Base-by-base conservation (phyloP, 2,888 invertebrate species). In the Parochlus steinenii region DNA sequence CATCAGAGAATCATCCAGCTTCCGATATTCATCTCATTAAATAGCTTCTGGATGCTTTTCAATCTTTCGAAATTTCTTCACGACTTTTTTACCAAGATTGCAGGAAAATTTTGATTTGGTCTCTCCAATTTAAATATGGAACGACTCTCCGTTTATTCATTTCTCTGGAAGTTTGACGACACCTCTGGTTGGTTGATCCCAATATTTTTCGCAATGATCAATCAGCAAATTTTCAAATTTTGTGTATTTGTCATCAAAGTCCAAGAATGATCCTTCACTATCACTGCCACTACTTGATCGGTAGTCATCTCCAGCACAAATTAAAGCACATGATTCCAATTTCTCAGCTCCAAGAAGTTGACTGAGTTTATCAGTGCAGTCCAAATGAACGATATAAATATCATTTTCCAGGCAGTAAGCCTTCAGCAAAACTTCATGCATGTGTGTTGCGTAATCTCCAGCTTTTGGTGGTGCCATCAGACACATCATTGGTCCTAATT, bases 381-480 rank as follows among this genome's bases (percentile, higher is more conserved):
- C 67, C 27, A 68, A 3, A 16, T 77, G 74, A 43, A 80, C 69
- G 35, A 77, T 73, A 47, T 75, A 72, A 48, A 81, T 80, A 44
- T 74, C 77, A 42, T 80, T 78, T 55, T 81, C 80, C 24, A 70
- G 74, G 54, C 81, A 81, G 52, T 77, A 79, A 1, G 81, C 80
- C 48, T 80, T 77, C 20, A 80, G 58, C 0, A 80, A 60, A 5
- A 80, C 79, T 50, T 76, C 75, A 47, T 80, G 79, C 65, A 81
- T 77, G 49, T 80, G 80, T 5, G 74, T 75, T 4, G 77, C 75
- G 18, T 77, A 71, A 54, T 81, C 80, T 4, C 74, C 76, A 22
- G 68, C 69, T 30, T 67, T 61, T 15, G 74, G 71, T 37, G 71
- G 70, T 2, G 77, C 71, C 15, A 79, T 65, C 27, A 80, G 56